A percentile compares a stretch with the other conserved stretches of the same genome.
These are phyloP conservation scores for Pseudocheirus occidentalis DNA, from an alignment of 2,797 vertebrate genomes.

Conservation along the genomic window DNA sequence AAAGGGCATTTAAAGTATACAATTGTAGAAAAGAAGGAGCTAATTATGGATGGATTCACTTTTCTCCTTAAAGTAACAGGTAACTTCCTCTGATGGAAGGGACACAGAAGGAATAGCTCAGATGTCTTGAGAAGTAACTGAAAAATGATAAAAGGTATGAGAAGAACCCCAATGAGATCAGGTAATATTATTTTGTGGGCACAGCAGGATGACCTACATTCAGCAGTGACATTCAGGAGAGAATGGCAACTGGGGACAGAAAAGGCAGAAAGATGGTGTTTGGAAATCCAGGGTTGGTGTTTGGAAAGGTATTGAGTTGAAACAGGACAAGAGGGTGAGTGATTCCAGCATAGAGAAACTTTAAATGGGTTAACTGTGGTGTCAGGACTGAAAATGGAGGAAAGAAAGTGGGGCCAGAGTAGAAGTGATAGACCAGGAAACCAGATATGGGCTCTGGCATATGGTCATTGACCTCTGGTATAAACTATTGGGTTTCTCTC, in stretches of 20 bases:
- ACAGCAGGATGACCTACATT: neutral
- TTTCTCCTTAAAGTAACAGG: neutral
- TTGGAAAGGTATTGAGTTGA: neutral
- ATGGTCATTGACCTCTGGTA: neutral
- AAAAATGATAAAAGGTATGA: neutral
- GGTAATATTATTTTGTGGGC: neutral
- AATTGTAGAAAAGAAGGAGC: neutral
- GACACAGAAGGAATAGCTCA: neutral
- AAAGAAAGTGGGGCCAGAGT: neutral
- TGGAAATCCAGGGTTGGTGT: neutral
- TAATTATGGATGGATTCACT: neutral
- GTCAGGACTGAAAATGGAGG: neutral
- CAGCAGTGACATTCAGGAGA: neutral
- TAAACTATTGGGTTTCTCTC: neutral
- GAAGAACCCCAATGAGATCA: neutral
- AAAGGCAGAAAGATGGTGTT: neutral
- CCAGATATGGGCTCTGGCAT: neutral
- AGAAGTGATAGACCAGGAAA: neutral
- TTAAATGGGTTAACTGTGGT: neutral
- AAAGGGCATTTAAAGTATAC: neutral
- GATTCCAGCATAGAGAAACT: neutral
- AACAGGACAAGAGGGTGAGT: neutral
- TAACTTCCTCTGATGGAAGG: neutral
- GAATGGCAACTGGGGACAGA: neutral
- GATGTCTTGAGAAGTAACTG: neutral